phyloP scores from a whole-genome alignment of 2,797 vertebrate species.

The Erpetoichthys calabaricus region DNA sequence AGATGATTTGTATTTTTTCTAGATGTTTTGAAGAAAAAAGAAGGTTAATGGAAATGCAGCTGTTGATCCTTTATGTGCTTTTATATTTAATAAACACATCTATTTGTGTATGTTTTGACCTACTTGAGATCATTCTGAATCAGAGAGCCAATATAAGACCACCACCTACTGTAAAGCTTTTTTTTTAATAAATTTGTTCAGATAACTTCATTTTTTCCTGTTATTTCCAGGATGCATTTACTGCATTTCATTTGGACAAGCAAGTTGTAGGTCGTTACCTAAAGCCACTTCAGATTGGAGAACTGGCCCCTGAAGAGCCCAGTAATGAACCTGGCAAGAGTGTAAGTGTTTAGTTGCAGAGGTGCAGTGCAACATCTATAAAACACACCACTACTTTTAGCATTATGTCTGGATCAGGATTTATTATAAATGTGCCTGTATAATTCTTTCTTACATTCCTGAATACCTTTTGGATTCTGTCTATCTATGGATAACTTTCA shows the following conservation, averaged over 20 bases:
- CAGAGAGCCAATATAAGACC: too few species aligned
- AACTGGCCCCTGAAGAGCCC: slow-evolving; percentile 52
- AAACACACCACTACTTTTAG: background rate
- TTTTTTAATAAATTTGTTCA: too few species aligned
- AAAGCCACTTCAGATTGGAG: slow-evolving; percentile 49
- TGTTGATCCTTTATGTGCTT: too few species aligned
- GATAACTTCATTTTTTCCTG: background rate
- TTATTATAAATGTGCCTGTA: background rate
- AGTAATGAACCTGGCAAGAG: slow-evolving; percentile 57
- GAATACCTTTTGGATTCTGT: background rate
- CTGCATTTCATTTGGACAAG: slow-evolving; percentile 54
- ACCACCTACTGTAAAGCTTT: too few species aligned
- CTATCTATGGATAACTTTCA: background rate
- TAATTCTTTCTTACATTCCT: background rate
- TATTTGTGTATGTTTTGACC: too few species aligned
- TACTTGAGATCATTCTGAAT: too few species aligned
- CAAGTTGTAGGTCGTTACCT: slow-evolving; percentile 47
- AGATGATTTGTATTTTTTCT: too few species aligned
- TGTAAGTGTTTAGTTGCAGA: slow-evolving; percentile 30
- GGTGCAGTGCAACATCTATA: background rate
- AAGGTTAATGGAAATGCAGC: too few species aligned
- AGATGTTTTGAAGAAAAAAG: too few species aligned
- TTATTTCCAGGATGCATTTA: slow-evolving; percentile 47
- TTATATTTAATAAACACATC: too few species aligned
- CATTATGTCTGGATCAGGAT: background rate